Evolutionary conservation across 2,888 invertebrate species (phyloP).

Genomic region (Callyntrura guangdongensis): DNA sequence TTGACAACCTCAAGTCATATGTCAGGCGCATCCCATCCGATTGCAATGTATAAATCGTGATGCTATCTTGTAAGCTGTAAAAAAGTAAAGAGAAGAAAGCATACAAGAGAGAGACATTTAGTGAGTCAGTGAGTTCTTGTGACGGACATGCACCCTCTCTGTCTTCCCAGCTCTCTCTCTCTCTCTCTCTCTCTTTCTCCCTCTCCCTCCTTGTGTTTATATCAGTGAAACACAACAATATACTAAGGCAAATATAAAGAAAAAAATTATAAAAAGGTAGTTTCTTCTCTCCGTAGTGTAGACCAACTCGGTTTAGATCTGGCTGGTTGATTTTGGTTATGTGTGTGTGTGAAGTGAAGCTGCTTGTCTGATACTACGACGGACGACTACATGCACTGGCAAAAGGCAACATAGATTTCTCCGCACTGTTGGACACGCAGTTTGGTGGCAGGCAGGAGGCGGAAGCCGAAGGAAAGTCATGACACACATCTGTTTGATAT

Average conservation of each 20-base stretch:
- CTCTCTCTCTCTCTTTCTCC: too few species aligned
- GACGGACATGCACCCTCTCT: slow-evolving; percentile 53
- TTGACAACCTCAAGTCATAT: slow-evolving; percentile 75
- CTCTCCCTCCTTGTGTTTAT: too few species aligned
- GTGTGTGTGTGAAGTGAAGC: slow-evolving; percentile 37
- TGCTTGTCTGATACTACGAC: background rate
- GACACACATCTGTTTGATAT: slow-evolving; percentile 79
- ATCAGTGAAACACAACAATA: background rate
- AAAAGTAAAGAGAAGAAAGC: slow-evolving; percentile 23
- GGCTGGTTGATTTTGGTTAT: slow-evolving; percentile 47
- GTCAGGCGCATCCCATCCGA: slow-evolving; percentile 76
- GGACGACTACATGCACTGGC: slow-evolving; percentile 1
- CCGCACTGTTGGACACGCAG: slow-evolving; percentile 75
- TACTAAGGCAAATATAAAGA: background rate
- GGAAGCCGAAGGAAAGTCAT: slow-evolving; percentile 77
- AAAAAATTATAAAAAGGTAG: slow-evolving; percentile 20
- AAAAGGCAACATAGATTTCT: slow-evolving; percentile 71
- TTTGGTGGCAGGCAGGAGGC: slow-evolving; percentile 75
- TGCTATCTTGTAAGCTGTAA: slow-evolving; percentile 57
- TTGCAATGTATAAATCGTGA: slow-evolving; percentile 75
- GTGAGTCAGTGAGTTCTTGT: slow-evolving; percentile 47
- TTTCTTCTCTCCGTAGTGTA: background rate
- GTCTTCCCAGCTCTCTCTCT: background rate
- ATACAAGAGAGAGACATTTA: slow-evolving; percentile 24
- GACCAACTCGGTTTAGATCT: slow-evolving; percentile 12